These are phyloP conservation scores for Pseudococcus longispinus DNA, from an alignment of 2,888 invertebrate species.

Conservation along the genomic window DNA sequence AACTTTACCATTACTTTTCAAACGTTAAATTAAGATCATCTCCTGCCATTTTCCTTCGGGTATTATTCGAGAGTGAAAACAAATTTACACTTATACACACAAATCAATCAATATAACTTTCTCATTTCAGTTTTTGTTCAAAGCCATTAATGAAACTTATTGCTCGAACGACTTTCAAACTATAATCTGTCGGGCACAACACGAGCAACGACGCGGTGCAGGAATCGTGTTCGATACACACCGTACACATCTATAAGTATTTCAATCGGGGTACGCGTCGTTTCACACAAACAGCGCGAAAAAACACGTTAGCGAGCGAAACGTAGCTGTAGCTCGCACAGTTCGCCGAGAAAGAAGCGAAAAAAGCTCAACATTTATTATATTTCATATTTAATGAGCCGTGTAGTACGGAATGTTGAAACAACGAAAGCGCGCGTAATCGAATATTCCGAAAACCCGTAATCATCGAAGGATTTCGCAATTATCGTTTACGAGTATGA, in stretches of 20 bases:
- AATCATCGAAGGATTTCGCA: neutral
- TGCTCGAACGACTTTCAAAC: conserved; percentile 26
- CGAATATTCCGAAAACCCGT: neutral
- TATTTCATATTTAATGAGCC: conserved; percentile 17
- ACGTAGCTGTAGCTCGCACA: neutral
- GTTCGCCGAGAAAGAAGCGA: neutral
- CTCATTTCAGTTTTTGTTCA: conserved; percentile 2
- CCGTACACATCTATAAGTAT: neutral
- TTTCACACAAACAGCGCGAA: neutral
- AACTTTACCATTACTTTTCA: neutral
- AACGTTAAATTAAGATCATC: conserved; percentile 15
- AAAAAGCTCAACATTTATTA: neutral
- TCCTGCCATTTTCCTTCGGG: neutral
- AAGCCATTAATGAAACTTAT: conserved; percentile 18
- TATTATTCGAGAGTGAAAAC: neutral
- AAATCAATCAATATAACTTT: conserved; percentile 32
- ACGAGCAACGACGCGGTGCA: neutral
- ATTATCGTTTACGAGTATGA: neutral
- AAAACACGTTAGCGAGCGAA: neutral
- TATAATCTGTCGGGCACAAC: neutral
- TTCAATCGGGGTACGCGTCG: neutral
- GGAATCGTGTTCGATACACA: neutral
- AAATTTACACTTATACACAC: conserved; percentile 8
- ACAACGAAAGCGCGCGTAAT: neutral
- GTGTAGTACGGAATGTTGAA: neutral